Base-by-base conservation (phyloP, 2,113 vertebrate species). In the Craseonycteris thonglongyai region DNA sequence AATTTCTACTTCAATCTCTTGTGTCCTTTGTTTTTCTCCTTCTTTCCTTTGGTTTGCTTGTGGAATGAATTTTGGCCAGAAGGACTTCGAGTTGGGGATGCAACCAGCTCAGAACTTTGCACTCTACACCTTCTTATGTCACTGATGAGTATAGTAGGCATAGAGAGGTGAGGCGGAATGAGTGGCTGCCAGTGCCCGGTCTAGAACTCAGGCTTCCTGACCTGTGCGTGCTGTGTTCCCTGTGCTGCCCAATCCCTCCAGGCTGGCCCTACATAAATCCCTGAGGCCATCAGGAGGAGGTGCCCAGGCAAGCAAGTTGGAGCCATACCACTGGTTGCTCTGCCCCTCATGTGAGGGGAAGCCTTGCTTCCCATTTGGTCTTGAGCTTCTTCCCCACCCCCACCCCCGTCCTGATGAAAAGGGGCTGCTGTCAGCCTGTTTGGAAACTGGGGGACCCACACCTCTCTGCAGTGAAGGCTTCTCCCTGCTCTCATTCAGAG, bases 61-160 rank as follows among this genome's bases (percentile, higher is more conserved):
- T 88, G 87, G 88, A 86, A 59, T 79, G 82, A 35, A 15, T 79
- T 69, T 45, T 65, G 69, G n/a, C 49, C 61, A 45, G n/a, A 59
- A 69, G 72, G 54, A 78, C 33, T 24, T 47, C 26, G 8, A 24
- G 40, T 26, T 19, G 35, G 45, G 35, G 30, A 42, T 54, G 58
- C 16, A 69, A 0, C 19, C 33, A 2, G 61, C 80, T 75, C 47
- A 40, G n/a, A 93, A 65, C 51, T 81, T 51, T 59, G 42, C 1
- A 3, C 13, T 40, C 47, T 61, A 14, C 26, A 45, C 33, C 14
- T 51, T 30, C 22, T 14, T 30, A 6, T 65, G 81, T 72, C 61
- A 47, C 19, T 7, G 76, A 21, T 7, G 15, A 78, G 42, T 49
- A 61, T n/a, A 68, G 47, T 33, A 59, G 80, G 4, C 12, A 3